A percentile compares a stretch with the other conserved stretches of the same genome.
Conservation (phyloP, 2,797 vertebrate genomes). For the Centroberyx gerrardi region DNA sequence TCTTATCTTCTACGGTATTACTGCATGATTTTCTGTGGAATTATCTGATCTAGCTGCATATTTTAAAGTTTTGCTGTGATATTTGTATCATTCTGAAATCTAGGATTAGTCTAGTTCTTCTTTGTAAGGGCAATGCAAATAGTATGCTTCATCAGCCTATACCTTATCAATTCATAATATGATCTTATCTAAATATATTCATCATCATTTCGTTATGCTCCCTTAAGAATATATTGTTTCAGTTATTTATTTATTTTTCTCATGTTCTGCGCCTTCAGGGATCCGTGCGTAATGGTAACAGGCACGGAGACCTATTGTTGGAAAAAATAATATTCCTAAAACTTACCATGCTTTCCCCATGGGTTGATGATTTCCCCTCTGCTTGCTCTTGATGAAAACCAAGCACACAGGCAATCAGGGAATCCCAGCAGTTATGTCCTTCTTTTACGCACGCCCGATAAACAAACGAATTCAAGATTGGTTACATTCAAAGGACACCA, state of each 20-base stretch:
- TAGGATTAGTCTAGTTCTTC: background rate
- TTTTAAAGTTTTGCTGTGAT: background rate
- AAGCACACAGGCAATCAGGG: slow-evolving; percentile 19
- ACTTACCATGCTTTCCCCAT: slow-evolving; percentile 60
- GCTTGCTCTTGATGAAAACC: background rate
- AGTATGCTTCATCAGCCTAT: background rate
- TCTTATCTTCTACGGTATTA: background rate
- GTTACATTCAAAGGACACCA: slow-evolving; percentile 1
- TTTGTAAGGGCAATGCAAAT: background rate
- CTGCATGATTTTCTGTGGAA: background rate
- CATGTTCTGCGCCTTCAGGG: slow-evolving; percentile 23
- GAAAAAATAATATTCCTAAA: background rate
- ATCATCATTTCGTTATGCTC: too few species aligned
- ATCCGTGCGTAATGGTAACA: slow-evolving; percentile 64
- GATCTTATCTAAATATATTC: too few species aligned
- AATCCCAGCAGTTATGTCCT: slow-evolving; percentile 40
- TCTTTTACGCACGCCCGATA: slow-evolving; percentile 67
- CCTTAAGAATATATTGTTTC: too few species aligned
- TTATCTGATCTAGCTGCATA: background rate
- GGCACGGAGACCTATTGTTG: background rate
- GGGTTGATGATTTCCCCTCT: background rate
- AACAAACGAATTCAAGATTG: slow-evolving; percentile 3
- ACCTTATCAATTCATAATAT: background rate
- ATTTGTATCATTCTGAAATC: background rate
- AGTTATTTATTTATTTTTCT: background rate